These are phyloP conservation scores for Odontocolon sp. DNA, from an alignment of 2,888 invertebrate species.

Conservation along the genomic window DNA sequence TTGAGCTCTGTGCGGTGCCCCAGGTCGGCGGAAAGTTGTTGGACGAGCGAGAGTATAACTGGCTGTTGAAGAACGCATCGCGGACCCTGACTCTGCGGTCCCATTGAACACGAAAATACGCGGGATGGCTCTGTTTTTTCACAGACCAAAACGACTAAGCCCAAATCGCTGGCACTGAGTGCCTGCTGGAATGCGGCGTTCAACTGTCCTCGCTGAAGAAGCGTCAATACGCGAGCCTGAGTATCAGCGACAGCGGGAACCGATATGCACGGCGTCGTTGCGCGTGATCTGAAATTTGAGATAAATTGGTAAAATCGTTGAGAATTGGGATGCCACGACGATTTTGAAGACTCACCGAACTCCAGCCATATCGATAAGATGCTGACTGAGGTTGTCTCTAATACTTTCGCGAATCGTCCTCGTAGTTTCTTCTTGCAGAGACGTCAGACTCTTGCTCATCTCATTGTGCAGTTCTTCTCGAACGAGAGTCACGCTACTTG, in stretches of 20 bases:
- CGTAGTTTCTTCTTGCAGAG: conserved; percentile 74
- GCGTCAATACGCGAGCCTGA: conserved; percentile 75
- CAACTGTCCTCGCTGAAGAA: conserved; percentile 85
- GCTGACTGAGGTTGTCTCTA: conserved; percentile 77
- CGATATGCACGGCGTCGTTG: conserved; percentile 88
- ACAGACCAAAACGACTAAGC: conserved; percentile 93
- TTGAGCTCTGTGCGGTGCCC: conserved; percentile 91
- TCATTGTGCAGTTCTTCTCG: conserved; percentile 76
- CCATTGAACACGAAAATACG: conserved; percentile 84
- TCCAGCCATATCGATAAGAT: conserved; percentile 76
- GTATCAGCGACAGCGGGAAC: conserved; percentile 77
- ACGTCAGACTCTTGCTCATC: conserved; percentile 70
- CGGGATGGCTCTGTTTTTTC: conserved; percentile 90
- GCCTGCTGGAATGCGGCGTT: conserved; percentile 96
- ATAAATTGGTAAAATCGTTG: neutral
- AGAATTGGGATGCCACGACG: conserved; percentile 42
- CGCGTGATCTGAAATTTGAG: conserved; percentile 86
- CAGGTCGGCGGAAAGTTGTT: conserved; percentile 96
- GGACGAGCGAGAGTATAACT: conserved; percentile 95
- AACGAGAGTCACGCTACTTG: conserved; percentile 67
- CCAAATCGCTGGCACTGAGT: conserved; percentile 92
- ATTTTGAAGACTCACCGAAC: conserved; percentile 73
- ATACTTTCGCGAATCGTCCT: conserved; percentile 76
- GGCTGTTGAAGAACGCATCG: conserved; percentile 91
- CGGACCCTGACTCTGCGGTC: conserved; percentile 82